Evolutionary conservation across 2,888 invertebrate species (phyloP).

Genomic region (Eurytoma adleriae): DNA sequence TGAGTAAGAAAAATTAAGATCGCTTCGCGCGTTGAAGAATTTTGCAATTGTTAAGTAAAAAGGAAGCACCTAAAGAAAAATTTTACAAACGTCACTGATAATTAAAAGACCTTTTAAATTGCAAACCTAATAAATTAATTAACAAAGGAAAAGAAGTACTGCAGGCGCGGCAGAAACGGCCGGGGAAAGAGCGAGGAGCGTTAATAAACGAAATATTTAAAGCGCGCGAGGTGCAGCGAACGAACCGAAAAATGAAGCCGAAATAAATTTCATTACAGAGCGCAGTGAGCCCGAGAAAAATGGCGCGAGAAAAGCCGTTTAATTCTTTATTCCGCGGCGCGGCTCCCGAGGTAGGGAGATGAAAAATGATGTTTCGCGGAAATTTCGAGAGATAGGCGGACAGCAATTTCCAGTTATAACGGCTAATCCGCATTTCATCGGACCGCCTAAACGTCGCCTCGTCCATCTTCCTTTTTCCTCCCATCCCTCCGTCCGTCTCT

Average conservation of each 20-base stretch:
- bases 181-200: not conserved
- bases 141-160: not conserved
- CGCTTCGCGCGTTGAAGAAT: no score
- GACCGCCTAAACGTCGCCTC: slow-evolving; percentile 60
- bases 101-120: no score
- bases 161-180: not conserved
- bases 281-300: slow-evolving; percentile 49
- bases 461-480: slow-evolving; percentile 68
- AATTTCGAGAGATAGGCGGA: slow-evolving; percentile 60
- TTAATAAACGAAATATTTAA: slow-evolving; percentile 47
- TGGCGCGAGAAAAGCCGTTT: slow-evolving; percentile 53
- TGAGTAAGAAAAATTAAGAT: no score
- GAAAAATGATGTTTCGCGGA: slow-evolving; percentile 57
- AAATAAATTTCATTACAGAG: slow-evolving; percentile 51
- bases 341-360: slow-evolving; percentile 30
- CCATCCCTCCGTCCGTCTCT: not conserved
- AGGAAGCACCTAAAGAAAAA: no score
- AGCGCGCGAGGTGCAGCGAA: slow-evolving; percentile 9
- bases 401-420: slow-evolving; percentile 75
- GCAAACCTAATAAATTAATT: not conserved
- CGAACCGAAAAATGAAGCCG: not conserved
- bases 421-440: slow-evolving; percentile 76
- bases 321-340: slow-evolving; percentile 52
- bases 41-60: no score
- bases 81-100: no score